phyloP scores from a whole-genome alignment of 2,113 vertebrate species.

The Ageneiosus marmoratus region DNA sequence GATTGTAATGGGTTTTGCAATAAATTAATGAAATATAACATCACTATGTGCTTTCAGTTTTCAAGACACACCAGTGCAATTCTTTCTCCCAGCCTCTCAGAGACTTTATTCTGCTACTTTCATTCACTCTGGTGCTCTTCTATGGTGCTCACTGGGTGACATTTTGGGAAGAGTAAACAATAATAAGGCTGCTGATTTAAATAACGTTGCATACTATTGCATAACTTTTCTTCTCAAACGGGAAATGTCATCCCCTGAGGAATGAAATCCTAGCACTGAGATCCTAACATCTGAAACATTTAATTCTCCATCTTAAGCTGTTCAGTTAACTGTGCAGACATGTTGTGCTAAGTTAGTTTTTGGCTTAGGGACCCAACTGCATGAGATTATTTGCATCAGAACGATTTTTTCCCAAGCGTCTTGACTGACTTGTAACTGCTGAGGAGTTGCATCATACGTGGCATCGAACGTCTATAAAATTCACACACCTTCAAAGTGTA shows the following conservation, averaged over 20 bases:
- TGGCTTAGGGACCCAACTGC: neutral
- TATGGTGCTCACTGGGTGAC: neutral
- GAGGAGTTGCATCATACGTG: conserved; percentile 1
- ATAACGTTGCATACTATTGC: conserved; percentile 6
- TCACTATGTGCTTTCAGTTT: neutral
- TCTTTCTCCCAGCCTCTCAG: neutral
- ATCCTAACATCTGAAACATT: neutral
- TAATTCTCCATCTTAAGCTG: neutral
- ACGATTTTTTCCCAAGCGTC: neutral
- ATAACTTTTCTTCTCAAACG: neutral
- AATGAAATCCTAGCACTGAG: neutral
- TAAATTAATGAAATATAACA: neutral
- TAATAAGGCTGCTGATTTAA: neutral
- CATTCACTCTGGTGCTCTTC: neutral
- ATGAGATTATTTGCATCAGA: neutral
- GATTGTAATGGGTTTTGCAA: neutral
- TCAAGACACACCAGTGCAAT: neutral
- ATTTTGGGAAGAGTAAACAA: conserved; percentile 16
- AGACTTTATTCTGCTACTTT: neutral
- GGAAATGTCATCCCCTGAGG: neutral
- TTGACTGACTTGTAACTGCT: neutral
- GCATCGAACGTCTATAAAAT: neutral
- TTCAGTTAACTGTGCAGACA: neutral
- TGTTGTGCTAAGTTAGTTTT: neutral
- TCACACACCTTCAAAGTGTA: neutral